Percentiles rank a stretch among this genome's conserved stretches.
Conservation (phyloP, 2,113 vertebrate genomes). For the Cyprinodon variegatus region DNA sequence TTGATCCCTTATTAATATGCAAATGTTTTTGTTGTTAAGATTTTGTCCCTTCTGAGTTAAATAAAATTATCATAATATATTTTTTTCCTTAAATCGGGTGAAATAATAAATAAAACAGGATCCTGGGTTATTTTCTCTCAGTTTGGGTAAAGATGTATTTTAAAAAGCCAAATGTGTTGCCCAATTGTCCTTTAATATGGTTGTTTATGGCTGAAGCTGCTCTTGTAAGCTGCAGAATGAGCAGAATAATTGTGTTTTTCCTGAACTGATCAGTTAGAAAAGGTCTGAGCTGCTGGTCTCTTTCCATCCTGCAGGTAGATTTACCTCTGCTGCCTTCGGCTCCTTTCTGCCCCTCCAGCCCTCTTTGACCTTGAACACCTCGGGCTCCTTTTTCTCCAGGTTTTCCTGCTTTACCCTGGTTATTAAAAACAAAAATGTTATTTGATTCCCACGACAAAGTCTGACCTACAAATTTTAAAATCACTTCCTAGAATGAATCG, state of each 20-base stretch:
- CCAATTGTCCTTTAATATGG: too few species aligned
- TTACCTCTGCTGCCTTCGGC: slow-evolving; percentile 70
- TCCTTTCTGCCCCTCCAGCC: slow-evolving; percentile 75
- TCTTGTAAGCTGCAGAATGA: too few species aligned
- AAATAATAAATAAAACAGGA: too few species aligned
- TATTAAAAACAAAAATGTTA: slow-evolving; percentile 2
- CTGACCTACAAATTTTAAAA: neutral
- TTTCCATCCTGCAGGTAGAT: neutral
- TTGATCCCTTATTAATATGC: too few species aligned
- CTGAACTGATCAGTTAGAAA: neutral
- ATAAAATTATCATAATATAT: too few species aligned
- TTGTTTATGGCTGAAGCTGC: too few species aligned
- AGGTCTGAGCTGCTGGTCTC: neutral
- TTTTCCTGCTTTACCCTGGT: slow-evolving; percentile 78
- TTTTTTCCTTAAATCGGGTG: too few species aligned
- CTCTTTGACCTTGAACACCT: slow-evolving; percentile 68
- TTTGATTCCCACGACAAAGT: neutral
- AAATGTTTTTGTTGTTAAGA: too few species aligned
- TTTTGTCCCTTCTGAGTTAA: too few species aligned
- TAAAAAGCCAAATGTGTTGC: too few species aligned
- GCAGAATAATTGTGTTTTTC: neutral
- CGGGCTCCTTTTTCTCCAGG: slow-evolving; percentile 63
- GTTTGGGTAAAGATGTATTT: too few species aligned
- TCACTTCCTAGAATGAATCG: neutral
- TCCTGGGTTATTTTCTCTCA: too few species aligned